These are phyloP conservation scores for Tursiops truncatus DNA, from an alignment of 2,113 vertebrate species.

Conservation along the genomic window DNA sequence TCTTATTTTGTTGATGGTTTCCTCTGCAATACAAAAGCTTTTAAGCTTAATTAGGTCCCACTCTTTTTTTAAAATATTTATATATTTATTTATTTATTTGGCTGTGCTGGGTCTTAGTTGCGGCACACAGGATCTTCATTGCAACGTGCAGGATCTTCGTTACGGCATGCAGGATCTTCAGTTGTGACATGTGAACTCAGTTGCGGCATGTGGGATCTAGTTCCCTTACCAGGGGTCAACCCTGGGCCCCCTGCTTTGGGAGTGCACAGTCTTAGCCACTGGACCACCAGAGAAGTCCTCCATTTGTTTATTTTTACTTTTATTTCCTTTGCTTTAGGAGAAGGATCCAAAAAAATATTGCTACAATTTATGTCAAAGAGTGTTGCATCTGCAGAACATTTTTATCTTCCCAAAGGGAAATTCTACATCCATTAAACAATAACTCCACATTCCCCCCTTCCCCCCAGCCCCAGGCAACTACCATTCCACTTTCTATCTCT, in stretches of 20 bases:
- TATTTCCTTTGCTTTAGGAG: not conserved
- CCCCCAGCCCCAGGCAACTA: not conserved
- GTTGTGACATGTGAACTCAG: no score
- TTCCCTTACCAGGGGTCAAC: no score
- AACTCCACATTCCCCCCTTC: not conserved
- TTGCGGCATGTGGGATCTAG: no score
- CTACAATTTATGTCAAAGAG: not conserved
- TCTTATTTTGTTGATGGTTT: not conserved
- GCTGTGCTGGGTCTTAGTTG: no score
- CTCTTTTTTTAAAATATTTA: no score
- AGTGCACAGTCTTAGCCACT: no score
- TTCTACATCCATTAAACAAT: not conserved
- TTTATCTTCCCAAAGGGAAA: not conserved
- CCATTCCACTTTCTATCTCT: fast-evolving
- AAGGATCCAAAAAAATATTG: not conserved
- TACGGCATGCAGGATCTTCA: no score
- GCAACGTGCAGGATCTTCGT: no score
- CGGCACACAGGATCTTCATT: no score
- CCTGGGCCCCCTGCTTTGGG: no score
- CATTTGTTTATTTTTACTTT: not conserved
- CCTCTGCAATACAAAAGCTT: not conserved
- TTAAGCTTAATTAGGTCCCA: not conserved
- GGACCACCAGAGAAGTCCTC: no score
- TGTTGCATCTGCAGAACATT: not conserved
- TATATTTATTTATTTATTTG: no score